phyloP scores from a whole-genome alignment of 2,113 vertebrate genomes.

The Climacteris rufus region DNA sequence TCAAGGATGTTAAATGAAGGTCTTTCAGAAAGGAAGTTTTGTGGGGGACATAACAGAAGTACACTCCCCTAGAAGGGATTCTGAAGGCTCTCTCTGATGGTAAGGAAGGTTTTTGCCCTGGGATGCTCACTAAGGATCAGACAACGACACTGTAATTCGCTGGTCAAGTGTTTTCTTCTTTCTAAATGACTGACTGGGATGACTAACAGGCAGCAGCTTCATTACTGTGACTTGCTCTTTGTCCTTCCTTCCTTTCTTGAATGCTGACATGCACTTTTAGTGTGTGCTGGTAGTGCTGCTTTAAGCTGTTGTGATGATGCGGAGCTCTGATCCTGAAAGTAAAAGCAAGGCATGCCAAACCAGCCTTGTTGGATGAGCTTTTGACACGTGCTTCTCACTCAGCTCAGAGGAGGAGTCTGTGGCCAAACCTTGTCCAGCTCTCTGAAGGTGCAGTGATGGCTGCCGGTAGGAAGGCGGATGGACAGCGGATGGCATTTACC shows the following conservation, averaged over 20 bases:
- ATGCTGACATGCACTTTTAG: neutral
- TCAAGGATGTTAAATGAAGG: neutral
- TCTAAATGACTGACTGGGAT: constrained; percentile 47
- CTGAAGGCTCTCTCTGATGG: neutral
- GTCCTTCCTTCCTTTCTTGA: neutral
- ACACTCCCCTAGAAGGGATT: neutral
- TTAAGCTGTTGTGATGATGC: neutral
- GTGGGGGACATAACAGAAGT: neutral
- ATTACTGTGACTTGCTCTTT: neutral
- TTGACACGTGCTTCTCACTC: neutral
- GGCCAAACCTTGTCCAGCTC: neutral
- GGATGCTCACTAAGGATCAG: constrained; percentile 13
- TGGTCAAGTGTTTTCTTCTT: constrained; percentile 46
- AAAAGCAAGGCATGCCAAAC: neutral
- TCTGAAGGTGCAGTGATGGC: neutral
- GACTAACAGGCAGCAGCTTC: neutral
- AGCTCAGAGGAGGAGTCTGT: neutral
- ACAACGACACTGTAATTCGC: constrained; percentile 48
- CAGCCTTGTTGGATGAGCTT: neutral
- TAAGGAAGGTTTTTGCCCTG: constrained; percentile 17
- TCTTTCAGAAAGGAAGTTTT: neutral
- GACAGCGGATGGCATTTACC: neutral
- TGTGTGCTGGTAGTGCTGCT: neutral
- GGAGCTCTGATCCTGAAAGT: neutral
- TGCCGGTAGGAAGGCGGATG: neutral